These are phyloP conservation scores for Scartelaos histophorus DNA, from an alignment of 2,113 vertebrate species.

Conservation along the genomic window DNA sequence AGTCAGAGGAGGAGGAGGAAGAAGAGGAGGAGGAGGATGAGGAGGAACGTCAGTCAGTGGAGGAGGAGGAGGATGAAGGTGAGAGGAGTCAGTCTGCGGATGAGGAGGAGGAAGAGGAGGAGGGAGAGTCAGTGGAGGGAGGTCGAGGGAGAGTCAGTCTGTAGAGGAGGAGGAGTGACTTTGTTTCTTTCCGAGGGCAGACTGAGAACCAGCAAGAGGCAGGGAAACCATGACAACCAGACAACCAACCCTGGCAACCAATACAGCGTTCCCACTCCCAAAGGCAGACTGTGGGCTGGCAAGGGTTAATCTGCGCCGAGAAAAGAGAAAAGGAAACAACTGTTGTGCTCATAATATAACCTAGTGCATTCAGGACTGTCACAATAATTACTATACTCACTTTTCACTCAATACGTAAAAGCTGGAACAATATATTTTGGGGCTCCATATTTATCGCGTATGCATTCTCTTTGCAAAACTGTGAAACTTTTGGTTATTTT, in stretches of 20 bases:
- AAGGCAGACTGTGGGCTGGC: conserved; percentile 58
- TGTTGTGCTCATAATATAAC: conserved; percentile 36
- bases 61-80: not conserved
- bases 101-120: not conserved
- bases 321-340: conserved; percentile 30
- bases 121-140: not conserved
- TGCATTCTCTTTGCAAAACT: too few species aligned
- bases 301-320: conserved; percentile 66
- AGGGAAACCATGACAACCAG: conserved; percentile 78
- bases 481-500: too few species aligned
- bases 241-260: conserved; percentile 71
- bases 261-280: conserved; percentile 60
- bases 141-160: conserved; percentile 8
- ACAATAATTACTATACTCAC: too few species aligned
- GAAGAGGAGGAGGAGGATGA: not conserved
- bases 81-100: conserved; percentile 6
- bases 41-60: conserved; percentile 8
- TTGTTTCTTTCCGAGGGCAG: conserved; percentile 57
- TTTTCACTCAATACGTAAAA: too few species aligned
- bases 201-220: conserved; percentile 69
- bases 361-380: conserved; percentile 6
- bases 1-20: conserved; percentile 4
- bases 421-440: too few species aligned
- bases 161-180: conserved; percentile 19
- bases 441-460: too few species aligned